Evolutionary conservation across 1,140 invertebrate genomes (phyloP).

Genomic region (Cyclina sinensis): DNA sequence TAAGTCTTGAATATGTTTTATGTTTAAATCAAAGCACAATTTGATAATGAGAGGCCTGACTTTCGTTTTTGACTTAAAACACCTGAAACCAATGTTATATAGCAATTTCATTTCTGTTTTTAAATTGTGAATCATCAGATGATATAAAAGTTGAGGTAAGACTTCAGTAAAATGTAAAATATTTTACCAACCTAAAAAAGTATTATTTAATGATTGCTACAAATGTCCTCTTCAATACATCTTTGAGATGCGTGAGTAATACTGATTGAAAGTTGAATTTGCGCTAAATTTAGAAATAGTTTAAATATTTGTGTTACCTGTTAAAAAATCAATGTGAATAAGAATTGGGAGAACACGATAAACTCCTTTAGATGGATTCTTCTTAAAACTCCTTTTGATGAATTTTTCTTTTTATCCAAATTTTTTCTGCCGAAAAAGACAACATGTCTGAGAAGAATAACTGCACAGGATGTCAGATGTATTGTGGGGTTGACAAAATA

Average conservation of each 20-base stretch:
- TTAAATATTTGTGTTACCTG: slow-evolving; percentile 54
- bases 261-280: neutral
- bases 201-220: neutral
- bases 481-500: slow-evolving; percentile 56
- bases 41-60: too few species aligned
- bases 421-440: slow-evolving; percentile 14
- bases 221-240: slow-evolving; percentile 16
- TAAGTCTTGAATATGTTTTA: too few species aligned
- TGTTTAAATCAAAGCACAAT: too few species aligned
- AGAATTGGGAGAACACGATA: slow-evolving; percentile 24
- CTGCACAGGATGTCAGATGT: slow-evolving; percentile 47
- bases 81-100: too few species aligned
- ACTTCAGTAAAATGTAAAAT: neutral
- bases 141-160: neutral
- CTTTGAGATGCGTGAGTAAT: slow-evolving; percentile 19
- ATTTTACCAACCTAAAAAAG: slow-evolving; percentile 18
- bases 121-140: neutral
- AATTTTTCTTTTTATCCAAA: slow-evolving; percentile 34
- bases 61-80: too few species aligned
- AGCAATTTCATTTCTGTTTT: too few species aligned
- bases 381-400: too few species aligned
- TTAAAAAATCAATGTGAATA: slow-evolving; percentile 2
- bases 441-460: slow-evolving; percentile 3
- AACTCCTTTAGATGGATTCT: too few species aligned
- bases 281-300: slow-evolving; percentile 45